Evolutionary conservation across 2,113 vertebrate species (phyloP).

Genomic region (Salvelinus fontinalis): DNA sequence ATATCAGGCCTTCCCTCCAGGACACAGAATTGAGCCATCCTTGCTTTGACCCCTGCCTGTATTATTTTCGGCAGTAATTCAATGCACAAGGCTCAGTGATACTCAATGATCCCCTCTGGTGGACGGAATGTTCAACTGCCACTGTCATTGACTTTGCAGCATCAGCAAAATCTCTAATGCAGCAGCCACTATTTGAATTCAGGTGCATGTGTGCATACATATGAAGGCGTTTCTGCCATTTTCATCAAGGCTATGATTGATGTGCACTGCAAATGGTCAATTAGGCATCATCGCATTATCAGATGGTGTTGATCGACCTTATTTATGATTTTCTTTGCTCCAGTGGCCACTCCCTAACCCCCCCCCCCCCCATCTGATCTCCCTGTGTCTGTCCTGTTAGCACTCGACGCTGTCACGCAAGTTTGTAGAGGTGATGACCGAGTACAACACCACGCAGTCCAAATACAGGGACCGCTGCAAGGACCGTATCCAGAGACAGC

Average conservation of each 20-base stretch:
- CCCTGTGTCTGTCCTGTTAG: slow-evolving; percentile 54
- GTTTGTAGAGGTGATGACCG: slow-evolving; percentile 96
- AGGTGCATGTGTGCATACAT: neutral
- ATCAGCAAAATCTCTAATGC: neutral
- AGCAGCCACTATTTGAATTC: neutral
- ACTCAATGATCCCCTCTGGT: slow-evolving; percentile 1
- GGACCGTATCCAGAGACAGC: slow-evolving; percentile 93
- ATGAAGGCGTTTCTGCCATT: neutral
- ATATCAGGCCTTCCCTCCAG: neutral
- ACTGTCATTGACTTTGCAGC: slow-evolving; percentile 8
- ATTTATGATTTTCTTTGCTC: neutral
- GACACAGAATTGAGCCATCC: slow-evolving; percentile 6
- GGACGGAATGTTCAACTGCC: neutral
- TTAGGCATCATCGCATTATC: neutral
- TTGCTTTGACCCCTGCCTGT: slow-evolving; percentile 32
- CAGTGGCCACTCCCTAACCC: neutral
- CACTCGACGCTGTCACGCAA: slow-evolving; percentile 93
- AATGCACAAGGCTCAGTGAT: neutral
- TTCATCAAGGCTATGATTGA: neutral
- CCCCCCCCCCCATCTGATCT: neutral
- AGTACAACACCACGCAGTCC: slow-evolving; percentile 95
- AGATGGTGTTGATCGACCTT: neutral
- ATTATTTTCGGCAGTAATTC: neutral
- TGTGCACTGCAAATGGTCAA: neutral
- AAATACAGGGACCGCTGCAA: slow-evolving; percentile 96